Percentiles rank a stretch among this genome's conserved stretches.
These are phyloP conservation scores for Bryconaethiops microstoma DNA, from an alignment of 2,797 vertebrate species.

Conservation along the genomic window DNA sequence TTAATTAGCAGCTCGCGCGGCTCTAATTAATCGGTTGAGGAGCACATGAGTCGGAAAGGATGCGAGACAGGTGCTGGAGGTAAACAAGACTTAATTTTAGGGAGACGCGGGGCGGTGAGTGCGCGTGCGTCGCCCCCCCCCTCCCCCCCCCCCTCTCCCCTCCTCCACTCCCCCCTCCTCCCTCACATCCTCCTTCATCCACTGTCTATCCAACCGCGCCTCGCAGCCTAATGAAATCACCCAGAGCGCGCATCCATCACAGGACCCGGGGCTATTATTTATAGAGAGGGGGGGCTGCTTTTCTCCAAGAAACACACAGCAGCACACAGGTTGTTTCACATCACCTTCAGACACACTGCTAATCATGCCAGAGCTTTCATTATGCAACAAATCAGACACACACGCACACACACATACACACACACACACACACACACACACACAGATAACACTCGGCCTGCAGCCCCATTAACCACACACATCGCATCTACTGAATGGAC, in stretches of 20 bases:
- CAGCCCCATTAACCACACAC: not conserved
- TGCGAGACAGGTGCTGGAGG: constrained; percentile 58
- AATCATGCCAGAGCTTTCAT: constrained; percentile 24
- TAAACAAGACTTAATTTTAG: constrained; percentile 62
- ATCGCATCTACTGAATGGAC: not conserved
- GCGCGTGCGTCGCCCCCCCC: constrained; percentile 34
- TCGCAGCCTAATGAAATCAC: constrained; percentile 44
- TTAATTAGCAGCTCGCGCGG: not conserved
- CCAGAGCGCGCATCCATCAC: constrained; percentile 39
- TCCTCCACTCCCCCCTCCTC: not conserved
- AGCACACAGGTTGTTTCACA: not conserved
- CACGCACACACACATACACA: no score
- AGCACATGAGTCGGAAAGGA: constrained; percentile 41
- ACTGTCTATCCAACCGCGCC: constrained; percentile 17
- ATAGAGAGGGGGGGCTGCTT: constrained; percentile 11
- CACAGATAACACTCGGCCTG: not conserved
- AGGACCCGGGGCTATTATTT: constrained; percentile 22
- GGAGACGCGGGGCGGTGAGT: not conserved
- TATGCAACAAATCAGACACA: constrained; percentile 40
- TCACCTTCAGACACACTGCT: no score
- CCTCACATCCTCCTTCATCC: constrained; percentile 36
- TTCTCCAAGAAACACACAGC: not conserved
- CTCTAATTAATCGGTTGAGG: constrained; percentile 15
- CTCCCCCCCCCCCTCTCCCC: no score
- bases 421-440: no score